phyloP scores from a whole-genome alignment of 2,113 vertebrate genomes.

The Motacilla tschutschensis region DNA sequence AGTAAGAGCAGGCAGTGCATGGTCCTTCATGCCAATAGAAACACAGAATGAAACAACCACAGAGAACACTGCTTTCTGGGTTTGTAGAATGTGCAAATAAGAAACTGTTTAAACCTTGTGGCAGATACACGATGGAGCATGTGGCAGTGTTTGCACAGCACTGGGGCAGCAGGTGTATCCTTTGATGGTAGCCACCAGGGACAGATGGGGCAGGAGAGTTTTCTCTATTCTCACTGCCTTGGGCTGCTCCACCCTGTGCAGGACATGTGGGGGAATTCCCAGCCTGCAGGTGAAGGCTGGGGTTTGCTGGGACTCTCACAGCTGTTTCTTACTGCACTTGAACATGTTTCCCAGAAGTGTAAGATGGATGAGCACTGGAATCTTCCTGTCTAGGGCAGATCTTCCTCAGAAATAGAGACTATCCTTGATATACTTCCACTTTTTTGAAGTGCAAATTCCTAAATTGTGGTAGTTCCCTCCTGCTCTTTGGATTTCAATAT shows the following conservation, averaged over 20 bases:
- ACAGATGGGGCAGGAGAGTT: not conserved
- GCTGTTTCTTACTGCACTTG: not conserved
- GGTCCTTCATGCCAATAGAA: not conserved
- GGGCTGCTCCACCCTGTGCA: accelerated
- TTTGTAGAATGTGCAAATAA: not conserved
- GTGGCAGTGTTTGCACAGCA: not conserved
- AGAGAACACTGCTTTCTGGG: not conserved
- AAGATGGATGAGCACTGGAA: accelerated
- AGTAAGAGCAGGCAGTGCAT: accelerated
- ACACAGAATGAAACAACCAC: not conserved
- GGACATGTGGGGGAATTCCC: not conserved
- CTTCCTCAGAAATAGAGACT: accelerated
- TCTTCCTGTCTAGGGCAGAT: not conserved
- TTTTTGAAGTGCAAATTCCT: not conserved
- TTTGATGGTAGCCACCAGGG: not conserved
- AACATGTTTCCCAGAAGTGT: not conserved
- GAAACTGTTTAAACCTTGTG: not conserved
- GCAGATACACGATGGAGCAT: not conserved
- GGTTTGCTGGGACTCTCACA: not conserved
- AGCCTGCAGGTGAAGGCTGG: accelerated
- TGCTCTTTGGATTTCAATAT: not conserved
- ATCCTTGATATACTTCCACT: not conserved
- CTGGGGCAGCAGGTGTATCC: not conserved
- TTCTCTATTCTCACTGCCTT: not conserved
- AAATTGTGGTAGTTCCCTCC: not conserved